Base-by-base conservation (phyloP, 2,888 invertebrate genomes). In the Pharmacophagus antenor region DNA sequence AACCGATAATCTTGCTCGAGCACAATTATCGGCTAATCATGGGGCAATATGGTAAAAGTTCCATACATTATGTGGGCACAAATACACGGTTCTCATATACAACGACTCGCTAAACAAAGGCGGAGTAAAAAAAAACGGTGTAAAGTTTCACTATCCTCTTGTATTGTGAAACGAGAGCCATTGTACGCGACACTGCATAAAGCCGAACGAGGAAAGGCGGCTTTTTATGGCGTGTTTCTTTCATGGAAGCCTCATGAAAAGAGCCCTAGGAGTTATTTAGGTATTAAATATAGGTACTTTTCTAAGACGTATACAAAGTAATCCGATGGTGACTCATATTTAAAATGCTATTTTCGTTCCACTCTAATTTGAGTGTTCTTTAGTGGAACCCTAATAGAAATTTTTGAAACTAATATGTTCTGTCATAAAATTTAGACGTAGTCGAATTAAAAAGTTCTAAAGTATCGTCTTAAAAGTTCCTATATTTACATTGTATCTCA, bases 81-180 rank as follows among this genome's bases (percentile, higher is more conserved):
- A 76, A 68, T 70, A 70, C 57, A 44, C 55, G 15, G 56, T 56
- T 73, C 72, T 74, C 72, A 71, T 72, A 65, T 67, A 71, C 15
- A 44, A 56, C 65, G 67, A 66, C 69, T 69, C 74, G 74, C 62
- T 50, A 69, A 63, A 70, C 67, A 80, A 65, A 80, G 78, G 82
- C 67, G 64, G 65, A 64, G 64, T 66, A 79, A 82, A 82, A 82
- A 80, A 80, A 73, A 65, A 68, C 72, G 71, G 71, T 74, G 67
- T 76, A 66, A 65, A 78, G 81, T 85, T 82, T 84, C 82, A 82
- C 84, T 83, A 83, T 83, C 74, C 73, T 73, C 67, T 57, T 63
- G 67, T 73, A 76, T 78, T 81, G 76, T 81, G 72, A 70, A 64
- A 68, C 61, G 70, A 75, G 76, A 66, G 62, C 67, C 73, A 78